Conservation (phyloP, 2,888 invertebrate genomes). For the Mycalesis mineus region DNA sequence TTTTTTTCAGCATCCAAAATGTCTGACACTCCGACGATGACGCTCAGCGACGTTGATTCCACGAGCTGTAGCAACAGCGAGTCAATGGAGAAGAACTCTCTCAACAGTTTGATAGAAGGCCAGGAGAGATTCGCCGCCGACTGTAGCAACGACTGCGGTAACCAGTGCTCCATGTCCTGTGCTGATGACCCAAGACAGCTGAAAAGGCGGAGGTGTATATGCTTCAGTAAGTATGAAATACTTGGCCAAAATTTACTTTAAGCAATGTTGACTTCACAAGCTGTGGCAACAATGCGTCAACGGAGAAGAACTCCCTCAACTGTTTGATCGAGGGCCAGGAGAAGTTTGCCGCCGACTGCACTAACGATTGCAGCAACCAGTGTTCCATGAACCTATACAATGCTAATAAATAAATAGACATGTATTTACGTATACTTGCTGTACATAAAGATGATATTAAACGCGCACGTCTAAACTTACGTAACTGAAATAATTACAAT, state of each 20-base stretch:
- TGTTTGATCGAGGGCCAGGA: neutral
- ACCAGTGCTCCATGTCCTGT: conserved; percentile 17
- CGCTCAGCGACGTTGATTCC: conserved; percentile 9
- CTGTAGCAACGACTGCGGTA: conserved; percentile 7
- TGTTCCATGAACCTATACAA: too few relatives aligned
- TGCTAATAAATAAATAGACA: too few relatives aligned
- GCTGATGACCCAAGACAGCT: neutral
- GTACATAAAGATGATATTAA: neutral
- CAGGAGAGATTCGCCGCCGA: conserved; percentile 19
- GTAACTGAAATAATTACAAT: conserved; percentile 4
- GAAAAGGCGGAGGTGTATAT: conserved; percentile 16
- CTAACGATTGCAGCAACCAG: too few relatives aligned
- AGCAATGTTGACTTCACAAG: too few relatives aligned
- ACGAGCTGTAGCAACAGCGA: conserved; percentile 10
- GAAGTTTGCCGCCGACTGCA: neutral
- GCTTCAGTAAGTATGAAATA: neutral
- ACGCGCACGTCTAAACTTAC: neutral
- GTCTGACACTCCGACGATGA: conserved; percentile 5
- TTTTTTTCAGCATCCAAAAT: conserved; percentile 11
- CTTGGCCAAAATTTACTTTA: neutral
- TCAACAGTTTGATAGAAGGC: conserved; percentile 42
- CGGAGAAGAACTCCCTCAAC: neutral
- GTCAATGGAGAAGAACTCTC: conserved; percentile 37
- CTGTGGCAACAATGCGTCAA: neutral
- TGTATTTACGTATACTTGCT: neutral